These are phyloP conservation scores for Ophiothrix spiculata DNA, from an alignment of 35 echinoderm and acorn worm species.

Conservation along the genomic window DNA sequence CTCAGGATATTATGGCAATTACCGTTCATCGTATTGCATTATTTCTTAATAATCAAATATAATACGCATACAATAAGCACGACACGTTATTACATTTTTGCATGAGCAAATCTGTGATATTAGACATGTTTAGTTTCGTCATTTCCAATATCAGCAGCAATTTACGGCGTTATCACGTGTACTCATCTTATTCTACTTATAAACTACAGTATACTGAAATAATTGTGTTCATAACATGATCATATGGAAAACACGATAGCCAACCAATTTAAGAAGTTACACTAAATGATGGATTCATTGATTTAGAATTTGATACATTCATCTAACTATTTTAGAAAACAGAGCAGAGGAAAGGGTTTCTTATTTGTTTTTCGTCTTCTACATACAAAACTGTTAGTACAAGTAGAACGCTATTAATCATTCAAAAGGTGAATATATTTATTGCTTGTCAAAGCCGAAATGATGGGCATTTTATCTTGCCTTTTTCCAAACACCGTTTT, in stretches of 20 bases:
- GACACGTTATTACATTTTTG: slow-evolving; percentile 10
- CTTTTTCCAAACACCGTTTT: background rate
- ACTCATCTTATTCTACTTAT: background rate
- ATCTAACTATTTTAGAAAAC: background rate
- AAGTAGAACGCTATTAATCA: slow-evolving; percentile 1
- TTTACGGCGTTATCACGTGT: background rate
- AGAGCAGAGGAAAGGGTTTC: background rate
- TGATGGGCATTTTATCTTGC: background rate
- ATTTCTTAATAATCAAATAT: slow-evolving; percentile 14
- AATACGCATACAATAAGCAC: slow-evolving; percentile 11
- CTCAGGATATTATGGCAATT: slow-evolving; percentile 2
- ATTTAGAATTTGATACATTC: background rate
- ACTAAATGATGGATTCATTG: background rate
- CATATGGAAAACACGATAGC: background rate
- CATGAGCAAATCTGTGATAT: background rate
- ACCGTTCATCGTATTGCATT: background rate
- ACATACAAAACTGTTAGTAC: background rate
- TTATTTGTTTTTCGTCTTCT: background rate
- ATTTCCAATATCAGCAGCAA: slow-evolving; percentile 2
- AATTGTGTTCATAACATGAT: background rate
- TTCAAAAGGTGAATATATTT: background rate
- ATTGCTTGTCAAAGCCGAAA: background rate
- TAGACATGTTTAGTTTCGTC: background rate
- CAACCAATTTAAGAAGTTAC: too few relatives aligned
- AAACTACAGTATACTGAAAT: background rate